These are phyloP conservation scores for Squalus acanthias DNA, from an alignment of 2,797 vertebrate species.

Conservation along the genomic window DNA sequence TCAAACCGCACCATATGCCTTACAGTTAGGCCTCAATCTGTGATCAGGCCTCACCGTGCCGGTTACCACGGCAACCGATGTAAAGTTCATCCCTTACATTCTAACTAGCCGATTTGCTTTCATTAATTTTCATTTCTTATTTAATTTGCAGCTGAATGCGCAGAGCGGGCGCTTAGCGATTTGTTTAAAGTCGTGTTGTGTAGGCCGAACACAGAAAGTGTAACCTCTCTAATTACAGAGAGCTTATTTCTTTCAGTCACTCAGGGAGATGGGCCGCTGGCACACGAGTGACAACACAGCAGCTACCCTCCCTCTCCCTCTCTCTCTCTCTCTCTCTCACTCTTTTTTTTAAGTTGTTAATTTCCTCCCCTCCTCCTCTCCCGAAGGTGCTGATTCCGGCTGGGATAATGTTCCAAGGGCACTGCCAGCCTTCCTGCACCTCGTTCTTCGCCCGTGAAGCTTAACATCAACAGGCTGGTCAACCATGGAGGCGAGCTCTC, in stretches of 20 bases:
- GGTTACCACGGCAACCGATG: slow-evolving; percentile 50
- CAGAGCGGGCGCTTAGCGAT: neutral
- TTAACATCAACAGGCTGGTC: neutral
- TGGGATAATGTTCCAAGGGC: neutral
- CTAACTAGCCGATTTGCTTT: slow-evolving; percentile 39
- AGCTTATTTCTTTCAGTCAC: neutral
- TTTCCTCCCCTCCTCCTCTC: neutral
- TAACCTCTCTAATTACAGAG: slow-evolving; percentile 14
- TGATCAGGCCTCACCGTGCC: slow-evolving; percentile 41
- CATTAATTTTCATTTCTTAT: slow-evolving; percentile 26
- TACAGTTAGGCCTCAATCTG: slow-evolving; percentile 47
- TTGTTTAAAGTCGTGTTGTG: neutral
- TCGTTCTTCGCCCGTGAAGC: neutral
- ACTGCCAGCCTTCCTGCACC: neutral
- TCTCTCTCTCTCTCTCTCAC: neutral
- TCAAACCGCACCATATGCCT: slow-evolving; percentile 44
- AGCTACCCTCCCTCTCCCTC: neutral
- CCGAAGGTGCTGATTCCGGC: neutral
- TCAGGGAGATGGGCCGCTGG: neutral
- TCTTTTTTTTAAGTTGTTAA: neutral
- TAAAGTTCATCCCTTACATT: slow-evolving; percentile 37
- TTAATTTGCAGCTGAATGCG: slow-evolving; percentile 22
- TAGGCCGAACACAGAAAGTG: neutral
- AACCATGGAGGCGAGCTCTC: neutral
- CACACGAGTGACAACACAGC: neutral